Percentiles rank a stretch among this genome's conserved stretches.
Conservation (phyloP, 2,888 invertebrate genomes). For the Rosalia funebris region DNA sequence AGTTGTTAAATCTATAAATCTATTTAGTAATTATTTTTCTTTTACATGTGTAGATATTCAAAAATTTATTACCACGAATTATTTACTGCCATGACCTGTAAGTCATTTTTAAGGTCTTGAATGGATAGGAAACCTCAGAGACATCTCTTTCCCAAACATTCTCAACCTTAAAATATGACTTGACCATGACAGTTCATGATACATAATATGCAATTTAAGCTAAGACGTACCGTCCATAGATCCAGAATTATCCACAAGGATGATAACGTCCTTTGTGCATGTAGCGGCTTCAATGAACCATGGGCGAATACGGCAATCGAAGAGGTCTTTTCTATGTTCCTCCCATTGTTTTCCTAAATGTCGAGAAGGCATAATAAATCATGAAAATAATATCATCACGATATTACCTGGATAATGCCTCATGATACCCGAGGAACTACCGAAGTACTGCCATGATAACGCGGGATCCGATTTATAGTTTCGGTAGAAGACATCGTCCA, state of each 20-base stretch:
- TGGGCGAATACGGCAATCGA: constrained; percentile 90
- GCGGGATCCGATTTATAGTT: constrained; percentile 92
- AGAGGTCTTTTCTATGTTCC: constrained; percentile 67
- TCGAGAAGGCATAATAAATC: constrained; percentile 1
- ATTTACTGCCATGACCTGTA: too few species aligned
- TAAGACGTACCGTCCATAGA: constrained; percentile 87
- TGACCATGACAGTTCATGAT: too few species aligned
- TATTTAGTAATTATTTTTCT: too few species aligned
- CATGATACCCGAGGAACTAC: constrained; percentile 91
- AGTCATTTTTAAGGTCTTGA: too few species aligned
- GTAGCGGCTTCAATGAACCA: constrained; percentile 99
- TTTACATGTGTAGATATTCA: too few species aligned
- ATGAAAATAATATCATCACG: not conserved
- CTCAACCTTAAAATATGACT: too few species aligned
- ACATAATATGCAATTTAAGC: too few species aligned
- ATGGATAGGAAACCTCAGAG: too few species aligned
- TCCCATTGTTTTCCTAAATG: constrained; percentile 56
- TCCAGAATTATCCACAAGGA: constrained; percentile 94
- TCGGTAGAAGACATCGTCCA: constrained; percentile 84
- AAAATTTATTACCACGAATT: too few species aligned
- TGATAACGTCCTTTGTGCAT: constrained; percentile 96
- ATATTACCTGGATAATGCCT: constrained; percentile 82
- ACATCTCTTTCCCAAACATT: too few species aligned
- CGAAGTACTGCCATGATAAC: constrained; percentile 97
- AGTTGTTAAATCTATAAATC: too few species aligned